phyloP scores from a whole-genome alignment of 1,140 invertebrate genomes.

The Tetraneura akinire region DNA sequence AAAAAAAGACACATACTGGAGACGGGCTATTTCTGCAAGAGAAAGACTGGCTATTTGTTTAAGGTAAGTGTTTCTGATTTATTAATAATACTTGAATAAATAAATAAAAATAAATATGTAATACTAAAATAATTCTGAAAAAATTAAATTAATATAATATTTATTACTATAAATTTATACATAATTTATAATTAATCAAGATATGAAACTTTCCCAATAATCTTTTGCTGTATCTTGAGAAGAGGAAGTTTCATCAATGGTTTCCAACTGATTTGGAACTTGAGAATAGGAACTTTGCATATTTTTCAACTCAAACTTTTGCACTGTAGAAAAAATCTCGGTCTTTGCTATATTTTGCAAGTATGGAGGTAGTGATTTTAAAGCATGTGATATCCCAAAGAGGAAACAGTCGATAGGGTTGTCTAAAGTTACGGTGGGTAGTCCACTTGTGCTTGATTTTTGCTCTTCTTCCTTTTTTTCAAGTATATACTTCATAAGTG shows the following conservation, averaged over 20 bases:
- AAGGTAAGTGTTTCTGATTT: no score
- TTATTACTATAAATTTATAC: background rate
- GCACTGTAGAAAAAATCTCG: slow-evolving; percentile 17
- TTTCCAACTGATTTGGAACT: slow-evolving; percentile 11
- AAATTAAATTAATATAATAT: background rate
- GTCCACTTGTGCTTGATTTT: slow-evolving; percentile 27
- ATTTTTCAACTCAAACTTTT: slow-evolving; percentile 20
- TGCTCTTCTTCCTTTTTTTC: slow-evolving; percentile 6
- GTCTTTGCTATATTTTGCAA: background rate
- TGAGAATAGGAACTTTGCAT: background rate
- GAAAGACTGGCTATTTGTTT: no score
- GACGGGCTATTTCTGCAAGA: no score
- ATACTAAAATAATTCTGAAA: no score
- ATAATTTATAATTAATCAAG: background rate
- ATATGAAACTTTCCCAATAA: no score
- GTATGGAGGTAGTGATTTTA: slow-evolving; percentile 1
- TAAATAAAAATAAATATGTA: no score
- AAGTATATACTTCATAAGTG: slow-evolving; percentile 7
- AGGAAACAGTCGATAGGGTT: slow-evolving; percentile 6
- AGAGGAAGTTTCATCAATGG: background rate
- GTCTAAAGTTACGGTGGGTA: slow-evolving; percentile 34
- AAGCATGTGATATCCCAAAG: background rate
- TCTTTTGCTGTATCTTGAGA: no score
- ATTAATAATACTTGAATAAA: no score
- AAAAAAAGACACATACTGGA: no score